Percentiles rank a stretch among this genome's conserved stretches.
phyloP scores from a whole-genome alignment of 2,113 vertebrate species.

The Bubo bubo region DNA sequence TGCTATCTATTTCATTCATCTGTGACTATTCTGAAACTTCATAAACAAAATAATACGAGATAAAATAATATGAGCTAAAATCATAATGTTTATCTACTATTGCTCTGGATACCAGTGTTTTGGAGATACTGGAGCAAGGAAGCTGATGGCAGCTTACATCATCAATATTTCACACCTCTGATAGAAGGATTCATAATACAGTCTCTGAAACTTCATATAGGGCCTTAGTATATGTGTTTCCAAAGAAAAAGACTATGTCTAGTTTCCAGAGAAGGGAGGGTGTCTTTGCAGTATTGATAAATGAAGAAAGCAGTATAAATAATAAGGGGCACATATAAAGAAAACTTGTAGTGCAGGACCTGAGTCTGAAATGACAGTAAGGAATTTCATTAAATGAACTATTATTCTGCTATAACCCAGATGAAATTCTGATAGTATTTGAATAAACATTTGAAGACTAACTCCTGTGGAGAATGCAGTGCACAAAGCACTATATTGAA shows the following conservation, averaged over 20 bases:
- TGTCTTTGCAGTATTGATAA: not conserved
- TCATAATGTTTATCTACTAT: not conserved
- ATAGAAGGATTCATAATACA: not conserved
- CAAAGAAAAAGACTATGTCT: not conserved
- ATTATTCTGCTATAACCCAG: not conserved
- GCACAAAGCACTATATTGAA: not conserved
- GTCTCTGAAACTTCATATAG: not conserved
- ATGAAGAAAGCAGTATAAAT: not conserved
- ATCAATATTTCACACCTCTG: not conserved
- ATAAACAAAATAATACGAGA: not conserved
- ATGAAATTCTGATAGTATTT: not conserved
- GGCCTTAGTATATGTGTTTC: not conserved
- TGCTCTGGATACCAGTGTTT: not conserved
- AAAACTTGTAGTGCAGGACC: not conserved
- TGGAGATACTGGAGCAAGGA: not conserved
- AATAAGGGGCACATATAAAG: not conserved
- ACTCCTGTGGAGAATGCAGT: not conserved
- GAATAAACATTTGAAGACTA: not conserved
- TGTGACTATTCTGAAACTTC: not conserved
- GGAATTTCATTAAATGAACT: not conserved
- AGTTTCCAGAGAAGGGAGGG: not conserved
- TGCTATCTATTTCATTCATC: not conserved
- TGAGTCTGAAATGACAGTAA: not conserved
- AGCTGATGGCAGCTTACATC: not conserved
- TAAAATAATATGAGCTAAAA: not conserved